A percentile compares a stretch with the other conserved stretches of the same genome.
Evolutionary conservation across 2,888 invertebrate genomes (phyloP).

Genomic region (Strigamia transsilvanica): DNA sequence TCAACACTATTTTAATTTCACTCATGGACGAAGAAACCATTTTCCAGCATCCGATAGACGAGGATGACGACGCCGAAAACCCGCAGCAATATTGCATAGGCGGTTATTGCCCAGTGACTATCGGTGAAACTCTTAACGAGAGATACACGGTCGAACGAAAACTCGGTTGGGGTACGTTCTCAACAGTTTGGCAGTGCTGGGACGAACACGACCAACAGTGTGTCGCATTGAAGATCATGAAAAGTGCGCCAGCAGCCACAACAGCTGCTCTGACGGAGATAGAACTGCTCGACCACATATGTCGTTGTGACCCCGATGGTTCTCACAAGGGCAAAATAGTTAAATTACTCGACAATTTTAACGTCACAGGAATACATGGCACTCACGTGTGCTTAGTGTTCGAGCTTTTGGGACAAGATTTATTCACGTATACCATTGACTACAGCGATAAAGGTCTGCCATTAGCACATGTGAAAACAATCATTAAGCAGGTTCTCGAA

Average conservation of each 20-base stretch:
- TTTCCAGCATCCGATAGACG: too few species aligned
- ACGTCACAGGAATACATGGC: background rate
- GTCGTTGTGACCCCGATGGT: background rate
- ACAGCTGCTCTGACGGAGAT: conserved; percentile 79
- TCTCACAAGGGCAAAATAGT: background rate
- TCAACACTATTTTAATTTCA: too few species aligned
- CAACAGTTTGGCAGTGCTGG: conserved; percentile 99
- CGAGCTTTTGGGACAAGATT: background rate
- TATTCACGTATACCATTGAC: background rate
- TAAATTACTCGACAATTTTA: background rate
- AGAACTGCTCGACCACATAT: background rate
- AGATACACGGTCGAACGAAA: conserved; percentile 97
- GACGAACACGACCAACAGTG: conserved; percentile 72
- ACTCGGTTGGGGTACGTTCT: conserved; percentile 99
- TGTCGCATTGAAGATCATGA: conserved; percentile 68
- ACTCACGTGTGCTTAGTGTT: background rate
- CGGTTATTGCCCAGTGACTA: conserved; percentile 98
- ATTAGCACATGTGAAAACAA: background rate
- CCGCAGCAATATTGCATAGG: conserved; percentile 95
- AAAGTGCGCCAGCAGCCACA: conserved; percentile 98
- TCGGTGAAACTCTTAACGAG: conserved; percentile 92
- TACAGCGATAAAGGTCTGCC: background rate
- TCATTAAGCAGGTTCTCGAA: background rate
- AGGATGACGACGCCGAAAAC: conserved; percentile 72
- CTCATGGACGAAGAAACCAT: too few species aligned